A percentile compares a stretch with the other conserved stretches of the same genome.
Evolutionary conservation across 2,888 invertebrate species (phyloP).

Genomic region (Ellobium chinense): DNA sequence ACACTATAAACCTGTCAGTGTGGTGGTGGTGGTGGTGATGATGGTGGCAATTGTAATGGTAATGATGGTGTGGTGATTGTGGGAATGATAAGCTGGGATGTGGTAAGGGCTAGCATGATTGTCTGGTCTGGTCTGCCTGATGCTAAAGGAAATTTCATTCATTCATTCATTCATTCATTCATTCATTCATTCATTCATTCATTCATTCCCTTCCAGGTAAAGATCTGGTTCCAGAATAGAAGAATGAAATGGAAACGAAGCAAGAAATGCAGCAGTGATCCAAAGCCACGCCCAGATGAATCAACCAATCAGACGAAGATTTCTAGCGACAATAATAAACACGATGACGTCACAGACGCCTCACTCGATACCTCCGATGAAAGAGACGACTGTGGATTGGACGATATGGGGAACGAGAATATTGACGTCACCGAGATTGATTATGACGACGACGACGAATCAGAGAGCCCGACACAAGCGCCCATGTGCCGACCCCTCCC

Average conservation of each 20-base stretch:
- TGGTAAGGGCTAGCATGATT: too few relatives aligned
- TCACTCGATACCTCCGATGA: slow-evolving; percentile 43
- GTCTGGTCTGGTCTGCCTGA: too few relatives aligned
- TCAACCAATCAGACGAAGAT: slow-evolving; percentile 10
- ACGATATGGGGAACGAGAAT: slow-evolving; percentile 48
- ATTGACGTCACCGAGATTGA: slow-evolving; percentile 52
- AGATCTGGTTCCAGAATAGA: slow-evolving; percentile 52
- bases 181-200: slow-evolving; percentile 14
- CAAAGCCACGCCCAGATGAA: slow-evolving; percentile 29
- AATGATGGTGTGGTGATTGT: too few relatives aligned
- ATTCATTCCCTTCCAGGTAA: slow-evolving; percentile 44
- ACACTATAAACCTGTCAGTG: too few relatives aligned
- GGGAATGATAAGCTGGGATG: too few relatives aligned
- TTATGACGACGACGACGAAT: slow-evolving; percentile 40
- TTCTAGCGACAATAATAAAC: slow-evolving; percentile 2
- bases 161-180: slow-evolving; percentile 3
- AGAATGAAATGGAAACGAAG: slow-evolving; percentile 53
- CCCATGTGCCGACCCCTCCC: not conserved
- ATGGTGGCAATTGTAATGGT: too few relatives aligned
- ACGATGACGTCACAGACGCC: slow-evolving; percentile 26
- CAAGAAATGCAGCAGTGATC: slow-evolving; percentile 46
- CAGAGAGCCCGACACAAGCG: slow-evolving; percentile 12
- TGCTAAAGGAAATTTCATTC: too few relatives aligned
- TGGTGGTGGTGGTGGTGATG: too few relatives aligned
- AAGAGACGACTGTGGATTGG: slow-evolving; percentile 37